Evolutionary conservation across 2,888 invertebrate species (phyloP), one percentile per base, ranked within the genome.

Genomic region (Aleiodes alternator): DNA sequence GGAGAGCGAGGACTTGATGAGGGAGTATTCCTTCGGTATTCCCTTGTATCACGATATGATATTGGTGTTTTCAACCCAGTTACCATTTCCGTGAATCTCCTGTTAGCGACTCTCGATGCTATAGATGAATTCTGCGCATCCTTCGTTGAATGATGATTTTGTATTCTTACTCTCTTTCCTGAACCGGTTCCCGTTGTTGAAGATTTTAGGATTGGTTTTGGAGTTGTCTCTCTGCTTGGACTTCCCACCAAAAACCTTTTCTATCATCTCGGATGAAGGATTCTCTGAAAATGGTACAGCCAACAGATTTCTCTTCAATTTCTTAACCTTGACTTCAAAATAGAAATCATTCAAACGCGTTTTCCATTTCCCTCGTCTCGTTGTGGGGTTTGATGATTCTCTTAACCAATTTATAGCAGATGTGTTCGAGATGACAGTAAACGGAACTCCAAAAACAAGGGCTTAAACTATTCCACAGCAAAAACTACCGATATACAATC

Each of bases 401-500:
- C 55, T 55, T 8, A 55, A n/a, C 55, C 55, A 55, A 16, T 55
- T 55, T 8, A 55, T 14, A 4, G 55, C 55, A n/a, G 55, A 16
- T 14, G 16, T 55, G 8, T 55, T 55, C 3, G 16, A 7, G 5
- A 55, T n/a, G 2, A 55, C 14, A 55, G 16, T 14, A 16, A 16
- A 55, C 3, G 55, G 55, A 8, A 55, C 16, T n/a, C 64, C 71
- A 38, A 61, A 75, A 23, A 75, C 8, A 56, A 75, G 8, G 64
- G 71, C n/a, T 31, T 48, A 38, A 71, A 75, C 5, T 50, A 31
- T 61, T 75, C 64, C 3, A 70, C 14, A 6, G 69, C 12, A 11
- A 34, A 69, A 11, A 69, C 55, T 11, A 64, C 53, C 12, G 72
- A 64, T 1, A 73, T 14, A 12, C 55, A 50, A 43, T 73, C 59